A percentile compares a stretch with the other conserved stretches of the same genome.
These are phyloP conservation scores for Arctocebus calabarensis DNA, from an alignment of 2,797 vertebrate species.

Conservation along the genomic window DNA sequence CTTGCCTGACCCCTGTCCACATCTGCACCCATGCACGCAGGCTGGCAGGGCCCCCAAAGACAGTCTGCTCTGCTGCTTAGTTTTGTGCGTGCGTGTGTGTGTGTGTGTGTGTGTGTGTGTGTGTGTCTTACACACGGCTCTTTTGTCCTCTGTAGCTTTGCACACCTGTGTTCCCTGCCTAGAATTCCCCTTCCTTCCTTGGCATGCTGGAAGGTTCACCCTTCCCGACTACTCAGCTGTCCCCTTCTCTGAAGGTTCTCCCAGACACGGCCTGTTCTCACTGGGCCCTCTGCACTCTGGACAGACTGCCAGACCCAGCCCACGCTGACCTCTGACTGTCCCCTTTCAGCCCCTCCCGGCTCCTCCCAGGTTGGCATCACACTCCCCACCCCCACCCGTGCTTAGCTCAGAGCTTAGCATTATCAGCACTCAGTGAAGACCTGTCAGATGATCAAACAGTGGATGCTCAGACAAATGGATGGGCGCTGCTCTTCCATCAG, in stretches of 20 bases:
- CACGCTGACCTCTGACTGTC: neutral
- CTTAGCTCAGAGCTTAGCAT: neutral
- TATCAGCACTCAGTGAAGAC: neutral
- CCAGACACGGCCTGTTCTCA: rapidly evolving
- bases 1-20: neutral
- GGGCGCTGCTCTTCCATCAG: neutral
- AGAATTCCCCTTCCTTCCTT: neutral
- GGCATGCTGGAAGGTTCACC: neutral
- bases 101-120: rapidly evolving
- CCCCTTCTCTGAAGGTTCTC: neutral
- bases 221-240: neutral
- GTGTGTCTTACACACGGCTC: neutral
- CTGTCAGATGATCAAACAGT: neutral
- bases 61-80: neutral
- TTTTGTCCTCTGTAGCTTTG: neutral
- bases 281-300: no score
- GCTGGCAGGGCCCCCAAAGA: neutral
- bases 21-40: rapidly evolving
- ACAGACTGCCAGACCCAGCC: neutral
- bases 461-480: neutral
- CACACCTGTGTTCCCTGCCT: rapidly evolving
- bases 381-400: rapidly evolving
- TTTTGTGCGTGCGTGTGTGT: neutral
- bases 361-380: neutral
- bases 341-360: neutral